phyloP scores from a whole-genome alignment of 2,113 vertebrate species.

The Cromileptes altivelis region DNA sequence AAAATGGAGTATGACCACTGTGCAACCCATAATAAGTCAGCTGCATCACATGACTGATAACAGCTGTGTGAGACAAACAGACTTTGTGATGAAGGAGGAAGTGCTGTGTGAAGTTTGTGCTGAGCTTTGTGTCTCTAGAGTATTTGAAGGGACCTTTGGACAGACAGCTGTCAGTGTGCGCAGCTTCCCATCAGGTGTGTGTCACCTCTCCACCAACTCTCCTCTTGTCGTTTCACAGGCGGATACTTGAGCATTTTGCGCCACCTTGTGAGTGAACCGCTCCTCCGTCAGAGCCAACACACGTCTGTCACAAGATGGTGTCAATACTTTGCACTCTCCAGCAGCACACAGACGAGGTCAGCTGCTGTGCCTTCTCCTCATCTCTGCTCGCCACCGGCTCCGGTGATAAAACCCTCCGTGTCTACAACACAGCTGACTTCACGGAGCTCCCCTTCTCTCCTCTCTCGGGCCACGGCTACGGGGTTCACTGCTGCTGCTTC shows the following conservation, averaged over 20 bases:
- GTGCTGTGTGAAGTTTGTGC: not conserved
- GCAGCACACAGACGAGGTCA: slow-evolving; percentile 89
- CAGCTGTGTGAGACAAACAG: not conserved
- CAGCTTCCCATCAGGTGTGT: not conserved
- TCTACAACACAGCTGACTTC: slow-evolving; percentile 86
- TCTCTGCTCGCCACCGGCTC: slow-evolving; percentile 89
- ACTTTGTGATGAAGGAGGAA: slow-evolving; percentile 13
- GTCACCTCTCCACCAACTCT: not conserved
- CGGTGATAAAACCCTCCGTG: slow-evolving; percentile 88
- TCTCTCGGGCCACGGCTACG: slow-evolving; percentile 85
- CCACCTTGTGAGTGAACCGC: slow-evolving; percentile 64
- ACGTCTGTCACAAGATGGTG: slow-evolving; percentile 81
- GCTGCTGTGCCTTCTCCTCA: slow-evolving; percentile 88
- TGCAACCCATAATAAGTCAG: not conserved
- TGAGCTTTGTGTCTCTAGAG: not conserved
- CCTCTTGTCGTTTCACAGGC: not conserved
- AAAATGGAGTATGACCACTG: not conserved
- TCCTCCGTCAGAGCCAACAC: not conserved
- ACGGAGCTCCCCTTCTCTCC: slow-evolving; percentile 88
- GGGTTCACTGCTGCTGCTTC: slow-evolving; percentile 92
- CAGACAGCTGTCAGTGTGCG: not conserved
- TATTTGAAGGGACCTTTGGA: not conserved
- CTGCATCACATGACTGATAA: slow-evolving; percentile 42
- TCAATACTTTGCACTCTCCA: slow-evolving; percentile 83
- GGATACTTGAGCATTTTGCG: slow-evolving; percentile 49